These are phyloP conservation scores for Physocephala rufipes DNA, from an alignment of 2,888 invertebrate genomes.

Conservation along the genomic window DNA sequence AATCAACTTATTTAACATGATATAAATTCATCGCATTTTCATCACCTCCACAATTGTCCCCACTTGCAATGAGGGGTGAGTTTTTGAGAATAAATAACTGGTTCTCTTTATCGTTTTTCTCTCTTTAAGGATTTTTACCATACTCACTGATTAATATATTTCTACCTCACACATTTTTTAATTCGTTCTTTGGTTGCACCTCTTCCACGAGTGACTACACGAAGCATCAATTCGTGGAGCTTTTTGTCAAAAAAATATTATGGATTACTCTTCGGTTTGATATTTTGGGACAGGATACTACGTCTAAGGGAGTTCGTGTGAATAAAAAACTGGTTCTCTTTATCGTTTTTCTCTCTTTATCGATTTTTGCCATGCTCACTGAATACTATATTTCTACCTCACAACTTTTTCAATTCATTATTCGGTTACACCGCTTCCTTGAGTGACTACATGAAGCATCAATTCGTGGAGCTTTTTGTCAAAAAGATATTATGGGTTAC, in stretches of 20 bases:
- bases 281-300: conserved; percentile 66
- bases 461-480: conserved; percentile 32
- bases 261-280: conserved; percentile 58
- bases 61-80: too few relatives aligned
- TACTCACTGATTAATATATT: conserved; percentile 4
- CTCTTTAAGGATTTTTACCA: too few relatives aligned
- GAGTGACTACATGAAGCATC: conserved; percentile 21
- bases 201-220: conserved; percentile 17
- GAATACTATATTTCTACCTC: neutral
- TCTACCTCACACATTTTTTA: neutral
- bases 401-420: neutral
- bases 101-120: too few relatives aligned
- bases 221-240: conserved; percentile 30
- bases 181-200: conserved; percentile 19
- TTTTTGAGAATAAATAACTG: too few relatives aligned
- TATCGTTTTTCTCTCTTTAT: too few relatives aligned
- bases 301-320: too few relatives aligned
- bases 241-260: conserved; percentile 45
- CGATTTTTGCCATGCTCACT: neutral
- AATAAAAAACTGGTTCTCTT: too few relatives aligned
- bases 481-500: conserved; percentile 52
- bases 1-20: too few relatives aligned
- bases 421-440: conserved; percentile 20
- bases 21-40: too few relatives aligned
- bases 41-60: too few relatives aligned